Evolutionary conservation across 2,113 vertebrate genomes (phyloP), one percentile per base, ranked within the genome.

Genomic region (Gnathonemus echidnorhynchus): DNA sequence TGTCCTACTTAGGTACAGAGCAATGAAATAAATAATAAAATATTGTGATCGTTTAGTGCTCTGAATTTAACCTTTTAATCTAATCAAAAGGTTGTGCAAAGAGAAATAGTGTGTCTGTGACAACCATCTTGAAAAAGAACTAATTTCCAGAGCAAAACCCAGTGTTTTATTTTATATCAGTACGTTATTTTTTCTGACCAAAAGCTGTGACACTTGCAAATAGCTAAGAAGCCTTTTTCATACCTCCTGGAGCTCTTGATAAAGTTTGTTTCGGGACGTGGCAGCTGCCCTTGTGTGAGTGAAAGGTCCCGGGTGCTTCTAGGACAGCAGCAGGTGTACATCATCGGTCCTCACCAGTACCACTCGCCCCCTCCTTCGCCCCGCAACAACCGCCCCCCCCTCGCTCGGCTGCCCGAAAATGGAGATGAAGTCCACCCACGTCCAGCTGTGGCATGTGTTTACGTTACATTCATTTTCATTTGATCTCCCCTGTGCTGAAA

Each of bases 401-500:
- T 10, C 0, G 42, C 27, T 27, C 86, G 13, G 1, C 50, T 48
- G 35, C 86, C 13, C 11, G 49, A 21, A 87, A 53, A 53, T 87
- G 86, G 49, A 87, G 49, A 53, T 87, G 86, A 87, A 87, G 86
- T 53, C 86, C 50, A 53, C 86, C 86, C 86, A 87, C 86, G 86
- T 87, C 87, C 87, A 88, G 56, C 53, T 66, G 87, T 62, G 87
- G 56, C 31, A 24, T 88, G 53, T 46, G 35, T 88, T 88, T 42
- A 88, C 39, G 87, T 88, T 58, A 66, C 87, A 88, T 88, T 66
- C 87, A 45, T 58, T 88, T 66, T 66, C 52, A 66, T 88, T 66
- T n/a, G 31, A 66, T 58, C 87, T 31, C 17, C 56, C 39, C 3
- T 58, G 9, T 58, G 56, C 39, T 24, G 31, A 58, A 66, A 66